Evolutionary conservation across 2,797 vertebrate genomes (phyloP), one percentile per base, ranked within the genome.

Genomic region (Todus mexicanus): DNA sequence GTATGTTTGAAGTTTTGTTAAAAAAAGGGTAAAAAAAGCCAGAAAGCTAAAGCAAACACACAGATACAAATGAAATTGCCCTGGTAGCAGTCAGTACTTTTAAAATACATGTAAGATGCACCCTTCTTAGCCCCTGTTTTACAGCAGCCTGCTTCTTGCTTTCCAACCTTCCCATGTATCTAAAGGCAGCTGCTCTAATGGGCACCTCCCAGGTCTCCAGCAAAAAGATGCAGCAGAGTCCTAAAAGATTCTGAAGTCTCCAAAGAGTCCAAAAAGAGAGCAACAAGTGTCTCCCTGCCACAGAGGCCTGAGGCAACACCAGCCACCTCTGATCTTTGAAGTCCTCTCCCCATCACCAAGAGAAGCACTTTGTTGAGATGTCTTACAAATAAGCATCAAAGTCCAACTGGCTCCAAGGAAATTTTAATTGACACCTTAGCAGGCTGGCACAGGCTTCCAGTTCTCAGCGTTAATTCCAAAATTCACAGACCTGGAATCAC

Each of bases 81-180:
- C 50, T n/a, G 26, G 56, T 20, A 89, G 84, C 23, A 87, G 37
- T 6, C 2, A 0, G 18, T 66, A 51, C 37, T 37, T 89, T 65
- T 35, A 54, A 90, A 82, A 77, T 6, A 25, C 25, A 12, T 3
- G 6, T 7, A 54, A 91, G n/a, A 70, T 5, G 18, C 10, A 43
- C 0, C 1, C 60, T 73, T 33, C 53, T 42, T 48, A 63, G 40
- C 29, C 4, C 1, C 7, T 0, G 0, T 38, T 86, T 56, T 51
- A 91, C 10, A 66, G 40, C 16, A 33, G 16, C 45, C 63, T 45
- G 6, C 31, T 45, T 61, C 48, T 70, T 45, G 8, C 31, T 33
- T 59, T 50, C 72, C 59, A 12, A 13, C 27, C 29, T 54, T 26
- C 16, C 8, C n/a, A 9, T 53, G n/a, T 5, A 77, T 22, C 38